These are phyloP conservation scores for Nerophis lumbriciformis DNA, from an alignment of 2,113 vertebrate species.

Conservation along the genomic window DNA sequence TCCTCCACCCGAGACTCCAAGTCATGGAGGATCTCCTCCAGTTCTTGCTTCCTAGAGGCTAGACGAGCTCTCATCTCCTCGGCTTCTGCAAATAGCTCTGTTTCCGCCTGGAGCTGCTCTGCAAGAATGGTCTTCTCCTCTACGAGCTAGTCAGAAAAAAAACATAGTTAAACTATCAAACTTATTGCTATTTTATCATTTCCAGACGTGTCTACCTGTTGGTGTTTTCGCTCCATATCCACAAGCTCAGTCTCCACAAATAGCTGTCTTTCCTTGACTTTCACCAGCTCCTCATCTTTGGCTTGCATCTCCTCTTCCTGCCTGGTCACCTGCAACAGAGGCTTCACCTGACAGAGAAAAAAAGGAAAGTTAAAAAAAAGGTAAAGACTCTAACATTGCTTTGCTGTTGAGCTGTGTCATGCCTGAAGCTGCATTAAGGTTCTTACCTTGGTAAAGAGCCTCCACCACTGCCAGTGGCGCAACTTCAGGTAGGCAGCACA, in stretches of 20 bases:
- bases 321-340: constrained; percentile 94
- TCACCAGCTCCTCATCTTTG: constrained; percentile 93
- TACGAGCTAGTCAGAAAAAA: constrained; percentile 65
- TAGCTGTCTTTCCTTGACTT: constrained; percentile 92
- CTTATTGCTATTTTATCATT: too few species aligned
- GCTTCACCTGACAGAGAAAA: constrained; percentile 81
- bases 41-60: constrained; percentile 91
- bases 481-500: constrained; percentile 94
- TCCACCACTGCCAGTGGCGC: constrained; percentile 99
- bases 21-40: constrained; percentile 97
- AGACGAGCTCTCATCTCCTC: constrained; percentile 97
- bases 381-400: too few species aligned
- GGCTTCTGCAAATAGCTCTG: constrained; percentile 93
- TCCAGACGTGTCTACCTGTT: constrained; percentile 75
- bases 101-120: constrained; percentile 95
- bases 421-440: neutral
- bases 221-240: constrained; percentile 94
- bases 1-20: constrained; percentile 95
- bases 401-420: neutral
- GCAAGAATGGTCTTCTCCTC: constrained; percentile 98
- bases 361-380: too few species aligned
- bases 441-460: constrained; percentile 92
- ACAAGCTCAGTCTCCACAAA: constrained; percentile 92
- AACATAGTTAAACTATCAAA: too few species aligned
- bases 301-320: constrained; percentile 96